Percentiles rank a stretch among this genome's conserved stretches.
phyloP scores from a whole-genome alignment of 2,797 vertebrate species.

The Linurgus olivaceus region DNA sequence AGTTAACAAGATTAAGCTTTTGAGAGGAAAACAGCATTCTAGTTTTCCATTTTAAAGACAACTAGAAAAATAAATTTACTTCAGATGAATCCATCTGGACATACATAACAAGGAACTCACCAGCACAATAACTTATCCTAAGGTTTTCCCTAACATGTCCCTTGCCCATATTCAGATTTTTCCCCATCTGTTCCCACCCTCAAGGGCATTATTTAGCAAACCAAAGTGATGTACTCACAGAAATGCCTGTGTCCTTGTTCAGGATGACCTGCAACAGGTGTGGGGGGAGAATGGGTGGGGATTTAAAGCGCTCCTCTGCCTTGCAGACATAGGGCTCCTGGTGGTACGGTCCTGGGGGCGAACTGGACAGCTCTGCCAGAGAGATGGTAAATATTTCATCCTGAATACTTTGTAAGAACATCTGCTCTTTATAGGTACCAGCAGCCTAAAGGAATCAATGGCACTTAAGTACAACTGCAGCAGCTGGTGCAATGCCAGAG shows the following conservation, averaged over 20 bases:
- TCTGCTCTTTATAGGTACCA: neutral
- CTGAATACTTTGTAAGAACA: neutral
- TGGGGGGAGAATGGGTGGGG: conserved; percentile 91
- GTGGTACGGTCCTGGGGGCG: conserved; percentile 93
- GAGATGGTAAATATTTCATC: neutral
- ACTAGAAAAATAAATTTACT: neutral
- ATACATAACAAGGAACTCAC: neutral
- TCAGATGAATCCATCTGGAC: neutral
- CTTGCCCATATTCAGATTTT: neutral
- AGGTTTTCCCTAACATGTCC: neutral
- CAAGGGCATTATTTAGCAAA: neutral
- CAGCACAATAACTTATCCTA: neutral
- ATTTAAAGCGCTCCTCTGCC: conserved; percentile 87
- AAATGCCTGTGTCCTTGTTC: conserved; percentile 96
- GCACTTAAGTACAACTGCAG: neutral
- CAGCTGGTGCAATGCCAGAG: neutral
- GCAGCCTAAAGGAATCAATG: neutral
- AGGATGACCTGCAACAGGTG: conserved; percentile 97
- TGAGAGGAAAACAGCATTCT: neutral
- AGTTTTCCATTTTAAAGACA: neutral
- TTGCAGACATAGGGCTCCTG: conserved; percentile 89
- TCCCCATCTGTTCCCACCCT: neutral
- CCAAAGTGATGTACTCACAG: conserved; percentile 79
- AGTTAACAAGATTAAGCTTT: neutral
- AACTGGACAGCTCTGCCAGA: conserved; percentile 90